These are phyloP conservation scores for Cheilosia grossa DNA, from an alignment of 2,888 invertebrate species.

Conservation along the genomic window DNA sequence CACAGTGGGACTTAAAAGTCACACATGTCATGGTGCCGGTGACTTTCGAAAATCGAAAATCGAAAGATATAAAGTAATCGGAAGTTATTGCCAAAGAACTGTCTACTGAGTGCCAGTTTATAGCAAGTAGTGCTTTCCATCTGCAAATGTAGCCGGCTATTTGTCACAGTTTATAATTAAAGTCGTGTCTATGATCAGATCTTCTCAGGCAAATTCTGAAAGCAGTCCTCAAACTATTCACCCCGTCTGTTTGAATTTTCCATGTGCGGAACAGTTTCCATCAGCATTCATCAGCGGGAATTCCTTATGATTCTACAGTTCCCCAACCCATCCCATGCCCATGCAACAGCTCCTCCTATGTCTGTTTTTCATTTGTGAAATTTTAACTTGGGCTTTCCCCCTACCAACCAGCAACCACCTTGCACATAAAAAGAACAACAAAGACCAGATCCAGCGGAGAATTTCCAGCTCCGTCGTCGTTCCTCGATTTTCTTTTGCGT, in stretches of 20 bases:
- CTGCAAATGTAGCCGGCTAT: too few species aligned
- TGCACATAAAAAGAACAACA: slow-evolving; percentile 9
- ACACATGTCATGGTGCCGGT: too few species aligned
- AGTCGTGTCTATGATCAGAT: not conserved
- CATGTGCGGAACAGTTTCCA: slow-evolving; percentile 39
- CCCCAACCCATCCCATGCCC: not conserved
- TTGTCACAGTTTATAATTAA: too few species aligned
- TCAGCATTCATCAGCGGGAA: slow-evolving; percentile 48
- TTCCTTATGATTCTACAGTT: slow-evolving; percentile 3
- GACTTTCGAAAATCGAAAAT: too few species aligned
- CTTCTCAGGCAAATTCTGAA: not conserved
- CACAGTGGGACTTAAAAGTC: too few species aligned
- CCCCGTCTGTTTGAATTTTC: slow-evolving; percentile 27
- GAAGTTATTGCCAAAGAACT: too few species aligned
- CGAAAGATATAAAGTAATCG: too few species aligned
- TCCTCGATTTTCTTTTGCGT: slow-evolving; percentile 15
- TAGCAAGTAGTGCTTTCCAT: too few species aligned
- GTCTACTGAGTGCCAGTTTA: too few species aligned
- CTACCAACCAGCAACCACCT: not conserved
- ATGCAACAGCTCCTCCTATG: not conserved
- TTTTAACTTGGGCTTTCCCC: slow-evolving; percentile 31
- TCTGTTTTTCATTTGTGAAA: slow-evolving; percentile 31
- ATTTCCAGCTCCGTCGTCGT: slow-evolving; percentile 18
- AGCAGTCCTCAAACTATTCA: slow-evolving; percentile 12
- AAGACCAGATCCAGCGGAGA: slow-evolving; percentile 15